Percentiles rank a stretch among this genome's conserved stretches.
phyloP scores from a whole-genome alignment of 2,797 vertebrate species.

The Poeciliopsis gracilis region DNA sequence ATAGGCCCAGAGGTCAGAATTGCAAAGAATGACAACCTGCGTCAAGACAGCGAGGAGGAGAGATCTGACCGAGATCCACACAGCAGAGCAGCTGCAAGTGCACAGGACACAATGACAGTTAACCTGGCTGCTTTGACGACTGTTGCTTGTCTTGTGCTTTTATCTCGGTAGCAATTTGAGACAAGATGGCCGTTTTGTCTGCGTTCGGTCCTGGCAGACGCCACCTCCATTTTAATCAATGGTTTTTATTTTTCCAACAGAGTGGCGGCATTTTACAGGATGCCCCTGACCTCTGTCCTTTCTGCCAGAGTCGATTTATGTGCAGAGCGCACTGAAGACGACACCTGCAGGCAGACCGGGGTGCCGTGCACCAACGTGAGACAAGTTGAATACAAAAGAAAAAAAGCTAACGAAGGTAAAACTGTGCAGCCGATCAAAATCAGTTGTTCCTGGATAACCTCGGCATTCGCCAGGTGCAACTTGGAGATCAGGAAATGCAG shows the following conservation, averaged over 20 bases:
- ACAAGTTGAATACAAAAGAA: not conserved
- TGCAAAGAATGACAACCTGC: not conserved
- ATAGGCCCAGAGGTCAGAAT: not conserved
- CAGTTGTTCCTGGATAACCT: not conserved
- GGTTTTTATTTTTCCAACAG: not conserved
- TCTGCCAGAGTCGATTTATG: not conserved
- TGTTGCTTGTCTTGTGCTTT: not conserved
- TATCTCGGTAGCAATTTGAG: too few species aligned
- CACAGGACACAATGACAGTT: not conserved
- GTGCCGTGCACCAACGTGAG: not conserved
- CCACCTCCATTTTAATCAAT: not conserved
- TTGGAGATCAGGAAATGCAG: not conserved
- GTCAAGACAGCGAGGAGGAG: not conserved
- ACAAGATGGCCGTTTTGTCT: not conserved
- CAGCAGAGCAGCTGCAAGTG: not conserved
- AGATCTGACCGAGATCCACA: not conserved
- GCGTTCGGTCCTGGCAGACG: not conserved
- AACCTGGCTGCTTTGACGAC: not conserved
- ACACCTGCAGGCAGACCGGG: not conserved
- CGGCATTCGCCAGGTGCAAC: not conserved
- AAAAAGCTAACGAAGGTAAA: not conserved
- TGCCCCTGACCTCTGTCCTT: not conserved
- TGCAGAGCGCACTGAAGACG: not conserved
- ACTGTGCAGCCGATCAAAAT: too few species aligned
- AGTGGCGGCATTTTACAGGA: not conserved